Evolutionary conservation across 2,797 vertebrate species (phyloP), one percentile per base, ranked within the genome.

Genomic region (Spinus pinus): DNA sequence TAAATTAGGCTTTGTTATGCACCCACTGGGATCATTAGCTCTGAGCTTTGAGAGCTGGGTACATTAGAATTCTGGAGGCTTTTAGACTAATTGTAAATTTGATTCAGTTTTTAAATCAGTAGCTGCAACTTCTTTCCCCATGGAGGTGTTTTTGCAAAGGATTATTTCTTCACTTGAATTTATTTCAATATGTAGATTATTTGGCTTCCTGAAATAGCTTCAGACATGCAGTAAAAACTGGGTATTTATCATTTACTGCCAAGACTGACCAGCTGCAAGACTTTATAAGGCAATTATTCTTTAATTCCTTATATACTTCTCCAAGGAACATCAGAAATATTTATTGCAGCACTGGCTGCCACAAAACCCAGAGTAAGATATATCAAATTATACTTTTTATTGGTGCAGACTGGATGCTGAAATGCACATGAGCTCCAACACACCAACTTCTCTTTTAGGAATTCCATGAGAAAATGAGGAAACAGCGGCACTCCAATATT

Each of bases 131-230:
- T 22, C 56, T 58, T 84, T 81, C 31, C 83, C 66, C 17, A 20
- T 17, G 15, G 58, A 75, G 15, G 33, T 70, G 28, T 53, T 70
- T 86, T 81, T 84, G 86, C 27, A 88, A 91, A 93, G 23, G 30
- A 70, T 13, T 81, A 10, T 54, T 67, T 62, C 35, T 88, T 69
- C 72, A 35, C 31, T 86, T 75, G 28, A 62, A 58, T 64, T 84
- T 91, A 51, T 81, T 84, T 87, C 88, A 90, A 82, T 35, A 62
- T 74, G 22, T 51, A 70, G 33, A 86, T 81, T 77, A 56, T 82
- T 54, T 81, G n/a, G 30, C 37, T 73, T 78, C 83, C 75, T 90
- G 66, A 94, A 92, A 95, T 51, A 89, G 62, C 39, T 87, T 84
- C 79, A 90, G 62, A 69, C n/a, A 51, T 10, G 28, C 17, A 91